Conservation (phyloP, 2,113 vertebrate genomes). For the Oreotragus oreotragus region DNA sequence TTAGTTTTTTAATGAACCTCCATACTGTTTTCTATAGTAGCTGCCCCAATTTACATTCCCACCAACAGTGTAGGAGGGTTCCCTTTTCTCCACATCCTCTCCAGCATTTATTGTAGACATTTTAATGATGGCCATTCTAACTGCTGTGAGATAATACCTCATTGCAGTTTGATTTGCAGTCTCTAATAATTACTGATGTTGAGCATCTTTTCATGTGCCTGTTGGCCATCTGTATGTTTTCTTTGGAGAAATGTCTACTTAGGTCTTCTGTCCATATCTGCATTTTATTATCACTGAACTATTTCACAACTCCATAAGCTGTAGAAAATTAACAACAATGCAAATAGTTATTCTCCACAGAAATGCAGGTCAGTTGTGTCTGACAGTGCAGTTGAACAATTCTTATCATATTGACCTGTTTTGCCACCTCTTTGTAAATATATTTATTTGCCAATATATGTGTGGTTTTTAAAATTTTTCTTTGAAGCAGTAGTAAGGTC, state of each 20-base stretch:
- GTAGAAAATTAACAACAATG: neutral
- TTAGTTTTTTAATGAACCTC: neutral
- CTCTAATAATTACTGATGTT: neutral
- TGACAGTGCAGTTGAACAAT: neutral
- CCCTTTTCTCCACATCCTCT: neutral
- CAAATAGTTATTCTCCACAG: neutral
- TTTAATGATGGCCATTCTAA: neutral
- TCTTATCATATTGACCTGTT: neutral
- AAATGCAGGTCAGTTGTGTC: neutral
- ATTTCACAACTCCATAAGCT: neutral
- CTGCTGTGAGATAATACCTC: neutral
- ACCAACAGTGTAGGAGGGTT: neutral
- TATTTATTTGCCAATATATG: neutral
- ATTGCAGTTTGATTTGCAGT: neutral
- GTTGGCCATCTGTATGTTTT: neutral
- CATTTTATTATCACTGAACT: neutral
- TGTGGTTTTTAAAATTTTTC: conserved; percentile 4
- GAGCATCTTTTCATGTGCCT: neutral
- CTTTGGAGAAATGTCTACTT: neutral
- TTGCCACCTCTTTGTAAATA: neutral
- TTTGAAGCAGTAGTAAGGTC: conserved; percentile 1
- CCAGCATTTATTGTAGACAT: neutral
- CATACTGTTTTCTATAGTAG: neutral
- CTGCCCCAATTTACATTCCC: neutral
- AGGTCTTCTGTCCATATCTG: neutral